Base-by-base conservation (phyloP, 2,888 invertebrate species). In the Xestia c-nigrum region DNA sequence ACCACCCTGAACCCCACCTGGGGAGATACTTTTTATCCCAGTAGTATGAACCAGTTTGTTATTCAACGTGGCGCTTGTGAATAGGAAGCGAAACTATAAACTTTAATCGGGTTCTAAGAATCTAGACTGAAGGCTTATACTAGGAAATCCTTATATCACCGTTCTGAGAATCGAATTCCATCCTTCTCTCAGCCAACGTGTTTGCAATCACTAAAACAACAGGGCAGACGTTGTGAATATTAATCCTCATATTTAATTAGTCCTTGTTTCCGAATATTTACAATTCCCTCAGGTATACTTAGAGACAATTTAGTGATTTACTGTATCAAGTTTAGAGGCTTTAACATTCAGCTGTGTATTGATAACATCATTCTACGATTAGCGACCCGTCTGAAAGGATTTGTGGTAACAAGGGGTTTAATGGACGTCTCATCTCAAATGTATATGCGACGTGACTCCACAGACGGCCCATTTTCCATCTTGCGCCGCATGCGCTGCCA, bases 261-360 rank as follows among this genome's bases (percentile, higher is more conserved):
- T 21, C 19, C n/a, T 16, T 9, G 55, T 55, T 55, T 43, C 14
- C 10, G 16, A 68, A 61, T 65, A 19, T 50, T n/a, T 19, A n/a
- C 38, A 52, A 73, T 59, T 57, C 55, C 31, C 38, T 67, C 9
- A 40, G n/a, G 52, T 59, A 47, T 70, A 66, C 24, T 70, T n/a
- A 21, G 10, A 16, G 31, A 7, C 1, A 21, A 74, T 40, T 59
- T 14, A 52, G 40, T 21, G 14, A 59, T 68, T 66, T 3, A n/a
- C 40, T 61, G 24, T 66, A 46, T 78, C 21, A 63, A 47, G 40
- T 43, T 68, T 31, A 14, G 38, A 68, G 16, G 31, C 21, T 63
- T 19, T 47, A 65, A 21, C 12, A 38, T 52, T 21, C 21, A 46
- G 16, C 16, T 38, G 16, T 43, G 47, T 57, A 55, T 64, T 65